Conservation (phyloP, 2,113 vertebrate species). For the Thryonomys swinderianus region DNA sequence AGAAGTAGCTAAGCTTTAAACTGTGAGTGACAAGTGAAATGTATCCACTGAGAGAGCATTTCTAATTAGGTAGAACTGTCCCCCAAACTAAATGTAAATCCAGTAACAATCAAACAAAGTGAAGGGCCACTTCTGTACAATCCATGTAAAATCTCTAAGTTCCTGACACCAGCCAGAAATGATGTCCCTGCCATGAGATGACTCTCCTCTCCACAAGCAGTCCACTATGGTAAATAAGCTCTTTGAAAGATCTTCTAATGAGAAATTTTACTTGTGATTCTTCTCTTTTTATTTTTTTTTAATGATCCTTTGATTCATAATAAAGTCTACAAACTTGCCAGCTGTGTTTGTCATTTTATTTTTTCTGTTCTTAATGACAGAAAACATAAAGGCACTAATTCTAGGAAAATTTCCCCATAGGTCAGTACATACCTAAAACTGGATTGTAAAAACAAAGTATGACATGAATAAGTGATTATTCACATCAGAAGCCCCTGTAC, state of each 20-base stretch:
- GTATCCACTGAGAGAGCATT: conserved; percentile 8
- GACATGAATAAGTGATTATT: background rate
- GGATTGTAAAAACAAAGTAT: background rate
- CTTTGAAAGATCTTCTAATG: conserved; percentile 28
- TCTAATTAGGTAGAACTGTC: conserved; percentile 77
- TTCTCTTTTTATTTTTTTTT: background rate
- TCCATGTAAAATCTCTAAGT: background rate
- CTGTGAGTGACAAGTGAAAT: conserved; percentile 25
- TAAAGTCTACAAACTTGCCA: conserved; percentile 13
- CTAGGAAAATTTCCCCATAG: background rate
- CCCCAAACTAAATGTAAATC: conserved; percentile 54
- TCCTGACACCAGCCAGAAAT: background rate
- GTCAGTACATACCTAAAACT: background rate
- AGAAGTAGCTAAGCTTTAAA: conserved; percentile 50
- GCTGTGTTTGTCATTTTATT: fast-evolving
- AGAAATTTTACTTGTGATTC: background rate
- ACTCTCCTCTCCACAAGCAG: background rate
- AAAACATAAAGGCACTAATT: background rate
- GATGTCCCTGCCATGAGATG: background rate
- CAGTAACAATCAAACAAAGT: conserved; percentile 61
- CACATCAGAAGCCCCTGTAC: background rate
- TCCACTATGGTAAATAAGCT: conserved; percentile 11
- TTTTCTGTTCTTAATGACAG: conserved; percentile 1
- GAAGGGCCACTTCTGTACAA: conserved; percentile 25
- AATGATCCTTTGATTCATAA: background rate